Evolutionary conservation across 2,888 invertebrate genomes (phyloP), one percentile per base, ranked within the genome.

Genomic region (Slavum lentiscoides): DNA sequence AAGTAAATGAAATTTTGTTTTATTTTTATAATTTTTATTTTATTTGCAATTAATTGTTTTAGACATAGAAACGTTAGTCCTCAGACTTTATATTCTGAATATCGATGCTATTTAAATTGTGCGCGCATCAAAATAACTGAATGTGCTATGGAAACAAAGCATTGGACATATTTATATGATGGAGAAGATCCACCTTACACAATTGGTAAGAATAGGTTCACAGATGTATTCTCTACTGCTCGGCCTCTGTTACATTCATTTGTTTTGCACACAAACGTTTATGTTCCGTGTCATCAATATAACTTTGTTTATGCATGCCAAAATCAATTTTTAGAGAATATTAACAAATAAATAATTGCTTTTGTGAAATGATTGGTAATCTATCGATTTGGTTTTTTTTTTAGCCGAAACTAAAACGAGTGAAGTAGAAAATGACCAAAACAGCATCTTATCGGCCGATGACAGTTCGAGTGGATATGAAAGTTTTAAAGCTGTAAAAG

Each of bases 51-150:
- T 11, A 5, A 53, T 15, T 66, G 4, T 70, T 80, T 80, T 55
- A 80, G 77, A n/a, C 37, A 80, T 64, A 70, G 9, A 17, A 62
- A 43, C 69, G 21, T 80, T 21, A 39, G 23, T 72, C 58, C 64
- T 64, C 69, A 92, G 83, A 92, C 92, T 82, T 86, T 94, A 82
- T 93, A 91, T 85, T 92, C 92, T 55, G 94, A 94, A 86, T 93
- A 93, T 86, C 93, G 94, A 87, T 93, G 93, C 0, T 97, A 97
- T 87, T 88, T 97, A 53, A 92, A 92, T 85, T 94, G 95, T 86
- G 95, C 96, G 0, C 90, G 93, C 83, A 91, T 90, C 85, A 92
- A 92, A 86, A 92, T 97, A 76, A 89, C 90, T 43, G 89, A 91
- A 13, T 93, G 94, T 85, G 90, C 91, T 64, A 87, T 90, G 53